These are phyloP conservation scores for Fukomys damarensis DNA, from an alignment of 2,113 vertebrate genomes.

Conservation along the genomic window DNA sequence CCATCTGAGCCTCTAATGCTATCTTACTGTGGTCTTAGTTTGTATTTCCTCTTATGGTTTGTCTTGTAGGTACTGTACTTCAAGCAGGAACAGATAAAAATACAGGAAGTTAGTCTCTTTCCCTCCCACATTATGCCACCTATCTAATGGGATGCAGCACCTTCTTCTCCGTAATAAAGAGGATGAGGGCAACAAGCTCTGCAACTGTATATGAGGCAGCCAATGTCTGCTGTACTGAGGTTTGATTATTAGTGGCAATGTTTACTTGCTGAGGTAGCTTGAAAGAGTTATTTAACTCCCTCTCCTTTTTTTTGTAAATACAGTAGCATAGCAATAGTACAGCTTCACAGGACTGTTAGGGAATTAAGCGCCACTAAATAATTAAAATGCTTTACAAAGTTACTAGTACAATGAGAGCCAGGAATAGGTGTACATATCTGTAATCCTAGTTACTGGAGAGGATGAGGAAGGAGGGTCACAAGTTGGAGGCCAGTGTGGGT, in stretches of 20 bases:
- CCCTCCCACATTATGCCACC: not conserved
- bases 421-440: not conserved
- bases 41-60: slow-evolving; percentile 43
- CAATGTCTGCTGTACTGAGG: not conserved
- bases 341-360: not conserved
- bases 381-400: slow-evolving; percentile 35
- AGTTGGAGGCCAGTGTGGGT: not conserved
- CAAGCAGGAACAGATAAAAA: slow-evolving; percentile 15
- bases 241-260: not conserved
- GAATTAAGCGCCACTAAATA: slow-evolving; percentile 38
- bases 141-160: not conserved
- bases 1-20: not conserved
- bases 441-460: not conserved
- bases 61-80: not conserved
- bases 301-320: slow-evolving; percentile 1
- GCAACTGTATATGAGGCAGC: not conserved
- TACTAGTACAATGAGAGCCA: not conserved
- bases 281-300: slow-evolving; percentile 49
- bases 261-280: slow-evolving; percentile 37
- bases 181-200: not conserved
- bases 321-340: not conserved
- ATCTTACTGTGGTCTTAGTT: not conserved
- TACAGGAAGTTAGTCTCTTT: not conserved
- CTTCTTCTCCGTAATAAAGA: not conserved
- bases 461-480: not conserved